Conservation (phyloP, 2,113 vertebrate genomes). For the Callospermophilus lateralis region DNA sequence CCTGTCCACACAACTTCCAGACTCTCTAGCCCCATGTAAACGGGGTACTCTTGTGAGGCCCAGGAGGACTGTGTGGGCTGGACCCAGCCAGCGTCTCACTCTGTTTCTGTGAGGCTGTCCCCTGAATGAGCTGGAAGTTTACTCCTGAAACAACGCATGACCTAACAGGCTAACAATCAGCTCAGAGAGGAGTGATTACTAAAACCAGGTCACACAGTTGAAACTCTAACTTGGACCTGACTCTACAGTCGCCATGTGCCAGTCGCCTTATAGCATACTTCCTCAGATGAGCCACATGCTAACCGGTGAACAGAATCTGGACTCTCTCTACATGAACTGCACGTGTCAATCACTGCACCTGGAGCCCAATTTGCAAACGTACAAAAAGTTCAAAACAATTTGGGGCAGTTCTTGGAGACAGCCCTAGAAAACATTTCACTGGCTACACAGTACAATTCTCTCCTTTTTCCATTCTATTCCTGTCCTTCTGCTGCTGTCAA, state of each 20-base stretch:
- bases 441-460: rapidly evolving
- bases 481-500: not conserved
- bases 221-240: not conserved
- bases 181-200: not conserved
- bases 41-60: too few species aligned
- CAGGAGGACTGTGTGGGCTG: not conserved
- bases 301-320: not conserved
- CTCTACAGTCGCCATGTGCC: rapidly evolving
- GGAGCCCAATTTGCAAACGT: not conserved
- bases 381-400: not conserved
- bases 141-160: not conserved
- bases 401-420: not conserved
- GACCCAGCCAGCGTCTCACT: not conserved
- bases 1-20: not conserved
- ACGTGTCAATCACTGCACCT: not conserved
- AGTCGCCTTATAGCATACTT: not conserved
- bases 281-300: rapidly evolving
- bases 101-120: not conserved
- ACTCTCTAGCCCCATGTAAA: not conserved
- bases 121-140: too few species aligned
- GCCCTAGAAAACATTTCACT: not conserved
- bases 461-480: not conserved
- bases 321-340: not conserved
- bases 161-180: not conserved
- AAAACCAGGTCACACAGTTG: too few species aligned